Conservation (phyloP, 2,113 vertebrate species). For the Oncorhynchus tshawytscha region DNA sequence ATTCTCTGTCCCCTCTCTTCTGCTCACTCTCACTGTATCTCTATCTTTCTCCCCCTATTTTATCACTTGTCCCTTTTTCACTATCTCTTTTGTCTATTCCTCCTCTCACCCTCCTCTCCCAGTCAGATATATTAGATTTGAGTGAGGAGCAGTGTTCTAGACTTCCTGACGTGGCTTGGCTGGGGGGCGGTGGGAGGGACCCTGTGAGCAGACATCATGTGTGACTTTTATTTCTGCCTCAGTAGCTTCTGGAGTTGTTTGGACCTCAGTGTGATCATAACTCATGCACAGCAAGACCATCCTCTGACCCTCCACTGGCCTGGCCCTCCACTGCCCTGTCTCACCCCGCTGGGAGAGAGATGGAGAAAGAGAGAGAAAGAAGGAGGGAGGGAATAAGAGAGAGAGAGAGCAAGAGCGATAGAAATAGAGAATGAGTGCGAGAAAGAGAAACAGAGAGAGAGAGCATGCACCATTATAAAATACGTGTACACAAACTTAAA, state of each 20-base stretch:
- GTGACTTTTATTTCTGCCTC: constrained; percentile 16
- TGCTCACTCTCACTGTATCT: neutral
- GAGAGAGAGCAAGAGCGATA: too few species aligned
- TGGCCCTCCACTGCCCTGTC: neutral
- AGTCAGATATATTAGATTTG: neutral
- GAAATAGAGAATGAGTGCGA: too few species aligned
- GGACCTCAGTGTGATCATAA: neutral
- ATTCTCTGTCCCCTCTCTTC: neutral
- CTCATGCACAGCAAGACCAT: neutral
- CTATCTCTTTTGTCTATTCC: neutral
- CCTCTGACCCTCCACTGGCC: neutral
- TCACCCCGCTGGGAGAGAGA: neutral
- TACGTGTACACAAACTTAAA: too few species aligned
- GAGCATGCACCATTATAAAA: too few species aligned
- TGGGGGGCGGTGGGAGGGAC: neutral
- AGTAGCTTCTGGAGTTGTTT: neutral
- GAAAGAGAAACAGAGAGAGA: too few species aligned
- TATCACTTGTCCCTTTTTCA: neutral
- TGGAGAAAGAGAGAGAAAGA: too few species aligned
- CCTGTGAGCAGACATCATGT: constrained; percentile 7
- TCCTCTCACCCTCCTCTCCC: neutral
- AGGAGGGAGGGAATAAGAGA: too few species aligned
- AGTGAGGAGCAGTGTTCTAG: neutral
- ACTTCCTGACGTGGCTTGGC: neutral
- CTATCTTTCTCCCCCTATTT: neutral